Conservation (phyloP, 2,888 invertebrate genomes). For the Crossocerus cetratus region DNA sequence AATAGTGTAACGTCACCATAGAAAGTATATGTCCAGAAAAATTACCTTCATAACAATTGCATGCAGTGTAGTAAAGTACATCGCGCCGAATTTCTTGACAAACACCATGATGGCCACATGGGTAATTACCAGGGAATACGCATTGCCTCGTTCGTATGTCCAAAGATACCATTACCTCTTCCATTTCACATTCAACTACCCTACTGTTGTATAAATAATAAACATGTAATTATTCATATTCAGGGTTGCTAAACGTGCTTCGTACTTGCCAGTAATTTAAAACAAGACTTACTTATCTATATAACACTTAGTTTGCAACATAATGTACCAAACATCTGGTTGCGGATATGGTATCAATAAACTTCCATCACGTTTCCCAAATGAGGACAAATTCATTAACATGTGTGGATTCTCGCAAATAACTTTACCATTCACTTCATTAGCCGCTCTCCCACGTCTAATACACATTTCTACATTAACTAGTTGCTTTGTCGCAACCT, state of each 20-base stretch:
- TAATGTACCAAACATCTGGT: conserved; percentile 77
- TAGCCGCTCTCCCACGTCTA: conserved; percentile 68
- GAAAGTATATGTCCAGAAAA: not conserved
- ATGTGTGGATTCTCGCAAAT: conserved; percentile 64
- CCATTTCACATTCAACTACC: conserved; percentile 71
- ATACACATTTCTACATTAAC: conserved; percentile 71
- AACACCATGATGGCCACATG: conserved; percentile 76
- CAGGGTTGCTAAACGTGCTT: too few species aligned
- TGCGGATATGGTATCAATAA: conserved; percentile 77
- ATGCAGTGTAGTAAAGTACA: conserved; percentile 76
- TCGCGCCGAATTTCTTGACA: conserved; percentile 78
- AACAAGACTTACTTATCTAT: conserved; percentile 67
- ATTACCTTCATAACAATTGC: conserved; percentile 76
- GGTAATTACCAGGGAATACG: conserved; percentile 72
- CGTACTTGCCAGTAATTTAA: not conserved
- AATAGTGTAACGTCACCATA: not conserved
- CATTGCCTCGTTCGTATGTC: conserved; percentile 76
- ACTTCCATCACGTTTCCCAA: conserved; percentile 56
- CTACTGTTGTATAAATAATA: conserved; percentile 57
- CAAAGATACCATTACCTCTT: conserved; percentile 76
- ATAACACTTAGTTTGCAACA: conserved; percentile 74
- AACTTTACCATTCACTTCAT: conserved; percentile 60
- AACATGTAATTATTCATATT: conserved; percentile 5
- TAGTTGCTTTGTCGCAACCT: conserved; percentile 67
- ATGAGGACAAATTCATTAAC: conserved; percentile 65